Evolutionary conservation across 1,140 invertebrate species (phyloP), one percentile per base, ranked within the genome.

Genomic region (Pseudoatta argentina): DNA sequence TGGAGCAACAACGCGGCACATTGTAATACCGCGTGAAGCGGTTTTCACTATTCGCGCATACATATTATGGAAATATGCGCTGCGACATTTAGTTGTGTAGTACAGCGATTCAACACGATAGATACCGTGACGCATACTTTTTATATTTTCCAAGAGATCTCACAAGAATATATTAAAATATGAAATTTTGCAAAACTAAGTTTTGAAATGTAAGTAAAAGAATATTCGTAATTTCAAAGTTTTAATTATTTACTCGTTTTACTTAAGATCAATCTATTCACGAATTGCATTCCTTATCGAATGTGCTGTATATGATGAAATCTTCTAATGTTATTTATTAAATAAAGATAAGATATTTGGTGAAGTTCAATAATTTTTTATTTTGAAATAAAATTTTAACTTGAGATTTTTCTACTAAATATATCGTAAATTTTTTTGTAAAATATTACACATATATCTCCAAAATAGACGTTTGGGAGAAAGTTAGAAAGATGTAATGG

Each of bases 61-160:
- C 55, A 53, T 77, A 64, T 67, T 79, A 79, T 79, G 77, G 77
- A 79, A 79, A 79, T 69, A 53, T 69, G 69, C 48, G 14, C n/a
- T 39, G 44, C 44, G 61, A 51, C 44, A 24, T 69, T 79, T 79
- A 27, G 77, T 34, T 69, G 77, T 79, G 77, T 79, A 79, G 63
- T n/a, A 79, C 30, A 44, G 44, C 18, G 61, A 79, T 79, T 67
- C 63, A 21, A 67, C 30, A 27, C 30, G 69, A 53, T 79, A 18
- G 14, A 39, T 24, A 30, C n/a, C n/a, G n/a, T 21, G 27, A 14
- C 7, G n/a, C 14, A 14, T 14, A 18, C 4, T n/a, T 48, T 24
- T 69, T 7, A 34, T 67, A 69, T 79, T 79, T 79, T 34, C 7
- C 21, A 53, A 14, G 18, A 63, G 16, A 12, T 66, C 63, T 30